Evolutionary conservation across 30 jellyfish, hydroid and myxozoan genomes (phyloP), one percentile per base, ranked within the genome.

Genomic region (Aurelia coerulea): DNA sequence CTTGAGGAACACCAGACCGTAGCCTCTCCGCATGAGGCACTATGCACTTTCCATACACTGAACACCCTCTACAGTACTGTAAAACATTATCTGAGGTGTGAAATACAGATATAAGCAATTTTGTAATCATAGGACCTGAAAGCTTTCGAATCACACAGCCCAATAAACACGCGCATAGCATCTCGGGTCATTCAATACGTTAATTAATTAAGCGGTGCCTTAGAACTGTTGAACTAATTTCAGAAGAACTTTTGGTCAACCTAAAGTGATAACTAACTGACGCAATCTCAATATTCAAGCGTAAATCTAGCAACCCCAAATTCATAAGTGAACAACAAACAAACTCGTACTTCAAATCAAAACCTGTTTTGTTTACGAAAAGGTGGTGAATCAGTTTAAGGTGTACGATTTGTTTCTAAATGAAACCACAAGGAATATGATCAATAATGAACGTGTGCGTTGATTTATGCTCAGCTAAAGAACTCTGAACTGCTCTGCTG

Each of bases 341-440:
- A 70, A 33, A 51, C 62, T 29, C 2, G 80, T 17, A 10, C 29
- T 70, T 46, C 63, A 51, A 70, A 70, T 70, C 80, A 70, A 70
- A 77, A 79, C 89, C 80, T 79, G 89, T 75, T 79, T 79, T 7
- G 89, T 65, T 79, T 79, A 58, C 81, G 74, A 18, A 29, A 79
- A 39, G 34, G 37, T 3, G 39, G 80, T 79, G 89, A 79, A 56
- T 79, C 89, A 79, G 89, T 79, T 79, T 79, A 29, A 79, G 52
- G 80, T 71, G 15, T 56, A 32, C 80, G 74, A 37, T 58, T 70
- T 41, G 34, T 71, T 79, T 64, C 46, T 79, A 31, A 79, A 79
- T 79, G 72, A 79, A 50, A 75, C 89, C 89, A 79, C 89, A 79
- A 79, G 89, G 23, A 37, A 15, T 42, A 31, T 33, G 14, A 79